Evolutionary conservation across 2,113 vertebrate genomes (phyloP).

Genomic region (Syngnathoides biaculeatus): DNA sequence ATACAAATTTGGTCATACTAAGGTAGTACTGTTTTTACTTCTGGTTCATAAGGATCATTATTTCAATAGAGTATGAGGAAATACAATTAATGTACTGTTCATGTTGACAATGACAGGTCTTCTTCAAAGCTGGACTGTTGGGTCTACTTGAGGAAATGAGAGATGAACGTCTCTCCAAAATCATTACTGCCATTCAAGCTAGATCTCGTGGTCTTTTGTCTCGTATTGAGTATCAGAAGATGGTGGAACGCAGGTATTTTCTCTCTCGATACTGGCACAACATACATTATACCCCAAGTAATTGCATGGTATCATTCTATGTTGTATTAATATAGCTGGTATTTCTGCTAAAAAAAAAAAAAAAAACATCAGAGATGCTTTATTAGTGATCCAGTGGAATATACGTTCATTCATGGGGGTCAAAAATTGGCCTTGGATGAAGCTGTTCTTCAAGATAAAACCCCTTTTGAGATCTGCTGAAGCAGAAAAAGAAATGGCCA

Average conservation of each 20-base stretch:
- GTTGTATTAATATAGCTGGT: not conserved
- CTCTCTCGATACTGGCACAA: not conserved
- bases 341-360: not conserved
- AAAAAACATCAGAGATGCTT: slow-evolving; percentile 71
- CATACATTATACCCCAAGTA: not conserved
- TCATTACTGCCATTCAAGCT: slow-evolving; percentile 84
- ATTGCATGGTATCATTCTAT: not conserved
- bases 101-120: slow-evolving; percentile 50
- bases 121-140: slow-evolving; percentile 84
- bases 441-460: slow-evolving; percentile 89
- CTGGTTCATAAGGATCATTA: not conserved
- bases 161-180: slow-evolving; percentile 83
- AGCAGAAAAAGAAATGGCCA: slow-evolving; percentile 82
- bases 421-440: slow-evolving; percentile 93
- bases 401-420: slow-evolving; percentile 88
- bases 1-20: slow-evolving; percentile 85
- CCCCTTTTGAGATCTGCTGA: slow-evolving; percentile 84
- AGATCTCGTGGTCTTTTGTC: slow-evolving; percentile 81
- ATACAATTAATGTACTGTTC: not conserved
- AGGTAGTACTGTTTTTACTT: slow-evolving; percentile 59
- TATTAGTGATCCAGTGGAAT: slow-evolving; percentile 88
- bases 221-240: slow-evolving; percentile 84
- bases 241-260: slow-evolving; percentile 81
- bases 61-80: not conserved
- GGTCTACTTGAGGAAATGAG: slow-evolving; percentile 88